Conservation (phyloP, 2,113 vertebrate genomes). For the Zosterops borbonicus region DNA sequence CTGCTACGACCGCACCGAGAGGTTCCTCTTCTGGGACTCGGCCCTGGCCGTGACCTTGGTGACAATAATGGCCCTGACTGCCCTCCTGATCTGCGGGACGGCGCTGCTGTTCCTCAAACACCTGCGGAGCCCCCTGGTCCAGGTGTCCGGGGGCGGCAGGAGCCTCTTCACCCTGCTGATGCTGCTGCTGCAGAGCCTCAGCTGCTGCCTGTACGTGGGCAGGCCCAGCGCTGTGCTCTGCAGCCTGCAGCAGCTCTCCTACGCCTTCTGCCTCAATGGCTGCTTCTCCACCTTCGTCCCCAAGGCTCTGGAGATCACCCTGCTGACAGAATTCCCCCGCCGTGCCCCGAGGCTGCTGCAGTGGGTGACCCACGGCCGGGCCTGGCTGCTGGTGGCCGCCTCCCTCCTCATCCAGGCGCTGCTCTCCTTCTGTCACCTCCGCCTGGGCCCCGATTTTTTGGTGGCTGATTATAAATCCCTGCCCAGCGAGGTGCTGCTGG, state of each 20-base stretch:
- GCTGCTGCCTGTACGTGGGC: constrained; percentile 78
- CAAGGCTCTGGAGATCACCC: constrained; percentile 72
- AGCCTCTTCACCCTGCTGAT: constrained; percentile 69
- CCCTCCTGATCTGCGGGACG: constrained; percentile 32
- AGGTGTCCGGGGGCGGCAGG: constrained; percentile 70
- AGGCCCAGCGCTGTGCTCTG: constrained; percentile 69
- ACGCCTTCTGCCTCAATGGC: constrained; percentile 74
- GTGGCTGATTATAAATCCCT: not conserved
- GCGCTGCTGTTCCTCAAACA: constrained; percentile 70
- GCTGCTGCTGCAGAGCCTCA: constrained; percentile 72
- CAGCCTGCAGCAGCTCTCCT: constrained; percentile 69
- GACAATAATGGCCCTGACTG: not conserved
- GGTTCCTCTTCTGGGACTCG: constrained; percentile 74
- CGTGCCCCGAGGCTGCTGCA: not conserved
- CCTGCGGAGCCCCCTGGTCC: constrained; percentile 69
- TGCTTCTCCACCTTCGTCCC: constrained; percentile 78
- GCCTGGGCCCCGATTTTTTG: not conserved
- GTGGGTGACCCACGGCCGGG: not conserved
- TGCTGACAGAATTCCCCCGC: constrained; percentile 4
- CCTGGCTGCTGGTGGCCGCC: constrained; percentile 37
- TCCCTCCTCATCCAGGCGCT: not conserved
- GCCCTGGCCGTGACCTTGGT: constrained; percentile 57
- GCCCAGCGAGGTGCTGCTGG: constrained; percentile 73
- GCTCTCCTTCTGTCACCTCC: constrained; percentile 21
- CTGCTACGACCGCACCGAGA: constrained; percentile 72